These are phyloP conservation scores for Catocala fraxini DNA, from an alignment of 2,888 invertebrate genomes.

Conservation along the genomic window DNA sequence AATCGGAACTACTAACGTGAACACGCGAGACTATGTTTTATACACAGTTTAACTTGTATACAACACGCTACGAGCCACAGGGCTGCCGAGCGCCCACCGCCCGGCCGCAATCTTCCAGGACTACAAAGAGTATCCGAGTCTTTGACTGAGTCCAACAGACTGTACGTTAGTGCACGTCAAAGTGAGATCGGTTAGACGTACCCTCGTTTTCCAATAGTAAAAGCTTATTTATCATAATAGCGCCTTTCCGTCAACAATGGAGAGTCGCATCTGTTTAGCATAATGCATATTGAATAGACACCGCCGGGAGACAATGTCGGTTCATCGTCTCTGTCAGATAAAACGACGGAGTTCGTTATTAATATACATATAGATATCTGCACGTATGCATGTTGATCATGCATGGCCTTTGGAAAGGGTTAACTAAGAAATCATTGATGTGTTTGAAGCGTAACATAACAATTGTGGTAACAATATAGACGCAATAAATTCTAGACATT, in stretches of 20 bases:
- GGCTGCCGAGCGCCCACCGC: conserved; percentile 1
- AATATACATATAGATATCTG: conserved; percentile 1
- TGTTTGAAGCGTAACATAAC: too few species aligned
- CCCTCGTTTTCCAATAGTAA: conserved; percentile 35
- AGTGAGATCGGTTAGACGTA: conserved; percentile 33
- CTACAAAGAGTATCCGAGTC: conserved; percentile 42
- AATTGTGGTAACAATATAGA: too few species aligned
- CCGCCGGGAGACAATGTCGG: conserved; percentile 34
- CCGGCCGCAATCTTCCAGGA: conserved; percentile 23
- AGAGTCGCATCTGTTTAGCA: conserved; percentile 54
- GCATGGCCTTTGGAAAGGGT: conserved; percentile 15
- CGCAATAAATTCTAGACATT: too few species aligned
- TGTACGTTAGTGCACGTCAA: conserved; percentile 29
- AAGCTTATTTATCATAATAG: conserved; percentile 52
- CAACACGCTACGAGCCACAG: conserved; percentile 1
- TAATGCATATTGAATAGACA: conserved; percentile 59
- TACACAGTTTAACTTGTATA: conserved; percentile 36
- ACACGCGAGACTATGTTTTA: conserved; percentile 39
- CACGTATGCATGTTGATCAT: conserved; percentile 26
- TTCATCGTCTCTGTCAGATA: conserved; percentile 31
- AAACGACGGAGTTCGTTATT: conserved; percentile 19
- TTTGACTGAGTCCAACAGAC: conserved; percentile 24
- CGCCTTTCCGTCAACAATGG: conserved; percentile 54
- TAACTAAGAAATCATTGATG: neutral
- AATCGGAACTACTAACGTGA: conserved; percentile 47